A percentile compares a stretch with the other conserved stretches of the same genome.
These are phyloP conservation scores for Osedax frankpressi DNA, from an alignment of 2,888 invertebrate species.

Conservation along the genomic window DNA sequence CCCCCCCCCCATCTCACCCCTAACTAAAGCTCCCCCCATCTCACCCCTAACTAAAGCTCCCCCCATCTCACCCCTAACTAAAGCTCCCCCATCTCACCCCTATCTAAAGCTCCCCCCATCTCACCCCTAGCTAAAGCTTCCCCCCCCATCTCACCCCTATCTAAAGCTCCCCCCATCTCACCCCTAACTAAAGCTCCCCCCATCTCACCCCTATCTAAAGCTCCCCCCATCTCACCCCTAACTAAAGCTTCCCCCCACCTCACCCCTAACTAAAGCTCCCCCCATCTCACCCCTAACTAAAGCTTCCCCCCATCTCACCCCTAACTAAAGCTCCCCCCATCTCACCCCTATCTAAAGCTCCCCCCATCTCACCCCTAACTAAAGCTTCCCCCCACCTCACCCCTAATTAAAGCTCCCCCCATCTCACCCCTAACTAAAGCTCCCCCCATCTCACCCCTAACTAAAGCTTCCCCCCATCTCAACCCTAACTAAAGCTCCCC, in stretches of 20 bases:
- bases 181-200: no score
- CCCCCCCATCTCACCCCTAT: neutral
- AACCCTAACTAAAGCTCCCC: no score
- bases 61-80: neutral
- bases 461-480: conserved; percentile 9
- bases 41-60: no score
- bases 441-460: neutral
- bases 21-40: conserved; percentile 5
- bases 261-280: neutral
- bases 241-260: no score
- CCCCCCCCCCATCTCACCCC: neutral
- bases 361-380: neutral
- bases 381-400: conserved; percentile 10
- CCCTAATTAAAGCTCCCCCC: no score
- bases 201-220: neutral
- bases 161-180: neutral
- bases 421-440: neutral
- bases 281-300: neutral
- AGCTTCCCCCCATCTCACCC: no score
- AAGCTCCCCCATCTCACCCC: neutral
- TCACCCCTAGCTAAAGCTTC: no score
- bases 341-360: neutral
- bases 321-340: no score
- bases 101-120: conserved; percentile 7
- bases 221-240: no score